Evolutionary conservation across 2,797 vertebrate genomes (phyloP).

Genomic region (Dromococcyx pavoninus): DNA sequence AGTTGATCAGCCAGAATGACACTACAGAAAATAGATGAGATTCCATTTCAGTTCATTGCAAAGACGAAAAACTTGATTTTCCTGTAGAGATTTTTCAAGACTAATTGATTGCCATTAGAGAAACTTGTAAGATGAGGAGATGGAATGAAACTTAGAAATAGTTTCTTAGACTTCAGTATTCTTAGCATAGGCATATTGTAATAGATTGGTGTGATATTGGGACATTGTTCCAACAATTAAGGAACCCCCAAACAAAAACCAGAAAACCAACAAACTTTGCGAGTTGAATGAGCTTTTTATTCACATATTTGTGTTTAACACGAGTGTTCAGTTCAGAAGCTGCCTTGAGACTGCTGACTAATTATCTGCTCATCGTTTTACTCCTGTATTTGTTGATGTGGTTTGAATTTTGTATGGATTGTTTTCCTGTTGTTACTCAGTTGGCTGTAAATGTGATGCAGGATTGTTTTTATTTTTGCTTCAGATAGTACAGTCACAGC

Average conservation of each 20-base stretch:
- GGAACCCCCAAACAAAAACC: not conserved
- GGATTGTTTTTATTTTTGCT: not conserved
- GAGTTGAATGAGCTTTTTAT: not conserved
- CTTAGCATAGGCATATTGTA: not conserved
- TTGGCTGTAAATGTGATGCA: not conserved
- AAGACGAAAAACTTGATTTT: not conserved
- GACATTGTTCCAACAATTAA: not conserved
- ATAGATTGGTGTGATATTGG: not conserved
- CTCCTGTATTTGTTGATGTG: not conserved
- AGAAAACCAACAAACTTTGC: not conserved
- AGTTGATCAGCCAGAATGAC: not conserved
- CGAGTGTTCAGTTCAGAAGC: not conserved
- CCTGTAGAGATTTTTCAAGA: not conserved
- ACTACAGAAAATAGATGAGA: not conserved
- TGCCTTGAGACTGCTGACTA: not conserved
- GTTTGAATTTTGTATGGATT: not conserved
- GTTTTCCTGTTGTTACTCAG: not conserved
- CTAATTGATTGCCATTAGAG: not conserved
- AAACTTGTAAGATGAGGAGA: not conserved
- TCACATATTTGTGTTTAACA: not conserved
- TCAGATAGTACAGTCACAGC: not conserved
- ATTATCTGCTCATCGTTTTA: not conserved
- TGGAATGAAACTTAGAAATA: not conserved
- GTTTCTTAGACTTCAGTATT: not conserved
- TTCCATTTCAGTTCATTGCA: not conserved